A percentile compares a stretch with the other conserved stretches of the same genome.
These are phyloP conservation scores for Pristionchus japonicus DNA, from an alignment of 2,888 invertebrate genomes.

Conservation along the genomic window DNA sequence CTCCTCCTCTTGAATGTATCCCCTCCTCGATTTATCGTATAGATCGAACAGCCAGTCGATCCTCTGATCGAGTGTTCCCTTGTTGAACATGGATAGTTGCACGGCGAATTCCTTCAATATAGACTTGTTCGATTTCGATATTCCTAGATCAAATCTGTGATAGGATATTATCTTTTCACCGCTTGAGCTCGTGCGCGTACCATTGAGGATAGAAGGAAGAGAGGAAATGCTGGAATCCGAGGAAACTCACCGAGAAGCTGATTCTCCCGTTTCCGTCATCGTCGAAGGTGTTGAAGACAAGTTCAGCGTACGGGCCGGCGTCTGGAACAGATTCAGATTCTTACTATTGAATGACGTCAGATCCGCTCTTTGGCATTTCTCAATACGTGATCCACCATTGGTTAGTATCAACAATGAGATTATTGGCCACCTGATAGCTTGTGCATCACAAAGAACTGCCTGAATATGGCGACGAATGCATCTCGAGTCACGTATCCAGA, in stretches of 20 bases:
- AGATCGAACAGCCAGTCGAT: constrained; percentile 54
- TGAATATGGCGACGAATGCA: constrained; percentile 50
- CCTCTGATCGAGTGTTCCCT: constrained; percentile 52
- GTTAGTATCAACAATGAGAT: no score
- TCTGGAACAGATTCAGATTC: constrained; percentile 33
- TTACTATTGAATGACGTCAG: no score
- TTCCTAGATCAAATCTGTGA: background rate
- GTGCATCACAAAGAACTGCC: constrained; percentile 51
- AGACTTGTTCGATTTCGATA: no score
- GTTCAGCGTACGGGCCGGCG: constrained; percentile 50
- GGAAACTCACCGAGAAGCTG: constrained; percentile 53
- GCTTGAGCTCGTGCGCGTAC: no score
- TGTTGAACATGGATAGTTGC: constrained; percentile 52
- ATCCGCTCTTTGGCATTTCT: no score
- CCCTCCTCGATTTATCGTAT: constrained; percentile 50
- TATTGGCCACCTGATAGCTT: constrained; percentile 46
- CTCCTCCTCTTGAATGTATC: constrained; percentile 53
- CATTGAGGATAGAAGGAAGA: no score
- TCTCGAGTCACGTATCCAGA: constrained; percentile 51
- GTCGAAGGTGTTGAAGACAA: constrained; percentile 55
- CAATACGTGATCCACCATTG: no score
- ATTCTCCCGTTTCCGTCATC: constrained; percentile 53
- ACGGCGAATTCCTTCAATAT: constrained; percentile 53
- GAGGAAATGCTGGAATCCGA: no score
- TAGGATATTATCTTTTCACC: no score